Evolutionary conservation across 2,797 vertebrate species (phyloP), one percentile per base, ranked within the genome.

Genomic region (Florisuga fusca): DNA sequence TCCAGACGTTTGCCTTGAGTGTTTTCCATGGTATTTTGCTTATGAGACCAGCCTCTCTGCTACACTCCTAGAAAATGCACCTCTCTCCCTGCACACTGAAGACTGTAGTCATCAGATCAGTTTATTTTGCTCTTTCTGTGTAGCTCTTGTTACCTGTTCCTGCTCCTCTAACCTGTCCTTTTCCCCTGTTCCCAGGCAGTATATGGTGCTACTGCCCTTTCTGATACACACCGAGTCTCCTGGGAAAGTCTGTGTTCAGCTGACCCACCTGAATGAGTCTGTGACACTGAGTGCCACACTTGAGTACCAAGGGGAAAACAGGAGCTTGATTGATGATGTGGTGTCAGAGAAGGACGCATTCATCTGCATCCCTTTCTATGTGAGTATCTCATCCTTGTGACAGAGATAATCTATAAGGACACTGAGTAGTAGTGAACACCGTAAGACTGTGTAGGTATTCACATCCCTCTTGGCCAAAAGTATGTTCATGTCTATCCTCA

Each of bases 241-340:
- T 1, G 94, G 97, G 76, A 97, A 97, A 41, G 25, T 92, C 64
- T 98, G 98, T 1, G 3, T 98, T 31, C 95, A 98, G 58, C 86
- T 98, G 85, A 97, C 34, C 36, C 48, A 98, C 54, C 94, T 98
- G 87, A 98, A 98, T 4, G 97, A 98, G 81, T 96, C 97, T 1
- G 97, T 98, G 90, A 97, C 93, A 0, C 75, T 97, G 50, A 97
- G 69, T 26, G 38, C 91, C 66, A 90, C 73, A 0, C 62, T 98
- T 0, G 96, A 98, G 45, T 86, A 97, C 4, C 10, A 81, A 7
- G 93, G 58, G 45, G 72, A 72, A 77, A 98, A 97, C 63, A 94
- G 54, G 36, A 98, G 94, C 78, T 27, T 97, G 72, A 94, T 98
- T 36, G 88, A 84, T 3, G 84, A 98, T 0, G 43, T 97, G 38